phyloP scores from a whole-genome alignment of 2,113 vertebrate genomes.

The Gadus chalcogrammus region DNA sequence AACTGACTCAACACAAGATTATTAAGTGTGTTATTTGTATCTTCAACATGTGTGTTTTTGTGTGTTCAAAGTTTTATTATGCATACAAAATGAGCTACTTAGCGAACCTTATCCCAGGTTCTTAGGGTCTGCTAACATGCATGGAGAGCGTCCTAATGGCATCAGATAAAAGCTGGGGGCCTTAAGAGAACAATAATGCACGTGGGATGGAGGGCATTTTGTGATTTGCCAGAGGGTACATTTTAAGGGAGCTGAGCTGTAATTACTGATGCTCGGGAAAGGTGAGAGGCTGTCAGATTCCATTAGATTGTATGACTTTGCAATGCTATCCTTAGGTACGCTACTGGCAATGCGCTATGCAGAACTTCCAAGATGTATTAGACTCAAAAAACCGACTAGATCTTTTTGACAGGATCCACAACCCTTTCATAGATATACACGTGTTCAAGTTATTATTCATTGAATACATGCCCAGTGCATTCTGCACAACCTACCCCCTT shows the following conservation, averaged over 20 bases:
- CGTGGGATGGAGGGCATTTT: slow-evolving; percentile 19
- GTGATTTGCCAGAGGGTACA: slow-evolving; percentile 28
- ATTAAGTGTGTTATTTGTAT: no score
- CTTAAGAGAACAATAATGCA: slow-evolving; percentile 19
- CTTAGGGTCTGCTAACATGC: neutral
- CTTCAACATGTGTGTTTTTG: no score
- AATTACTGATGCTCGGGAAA: slow-evolving; percentile 27
- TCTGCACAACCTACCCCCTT: no score
- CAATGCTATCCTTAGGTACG: slow-evolving; percentile 18
- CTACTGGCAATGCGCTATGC: slow-evolving; percentile 9
- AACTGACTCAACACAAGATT: no score
- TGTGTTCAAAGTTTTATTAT: neutral
- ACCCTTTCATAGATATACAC: neutral
- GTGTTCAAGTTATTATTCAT: no score
- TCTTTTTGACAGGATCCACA: neutral
- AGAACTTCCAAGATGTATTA: neutral
- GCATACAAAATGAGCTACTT: no score
- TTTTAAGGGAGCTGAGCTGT: slow-evolving; percentile 21
- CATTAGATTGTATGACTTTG: slow-evolving; percentile 26
- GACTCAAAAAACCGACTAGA: neutral
- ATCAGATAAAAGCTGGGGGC: slow-evolving; percentile 7
- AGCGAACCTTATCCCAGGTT: neutral
- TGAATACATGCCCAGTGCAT: no score
- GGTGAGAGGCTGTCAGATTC: slow-evolving; percentile 20
- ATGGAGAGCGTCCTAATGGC: neutral